Percentiles rank a stretch among this genome's conserved stretches.
phyloP scores from a whole-genome alignment of 1,140 invertebrate genomes.

The Acromyrmex charruanus region DNA sequence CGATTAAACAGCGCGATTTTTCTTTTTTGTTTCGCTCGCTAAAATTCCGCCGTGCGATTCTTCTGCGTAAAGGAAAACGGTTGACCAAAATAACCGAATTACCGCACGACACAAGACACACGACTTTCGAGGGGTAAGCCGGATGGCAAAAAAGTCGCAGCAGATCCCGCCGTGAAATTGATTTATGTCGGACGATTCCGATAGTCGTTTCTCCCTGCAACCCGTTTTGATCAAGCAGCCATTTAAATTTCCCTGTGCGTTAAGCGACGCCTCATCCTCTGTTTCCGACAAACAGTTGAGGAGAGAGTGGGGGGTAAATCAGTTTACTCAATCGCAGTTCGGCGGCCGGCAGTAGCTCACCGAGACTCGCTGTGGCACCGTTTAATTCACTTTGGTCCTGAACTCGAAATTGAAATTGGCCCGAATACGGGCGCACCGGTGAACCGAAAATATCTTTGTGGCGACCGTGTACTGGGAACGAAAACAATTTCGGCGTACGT shows the following conservation, averaged over 20 bases:
- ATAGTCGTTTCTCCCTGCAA: not conserved
- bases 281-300: constrained; percentile 24
- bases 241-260: constrained; percentile 39
- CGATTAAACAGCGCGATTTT: constrained; percentile 15
- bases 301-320: constrained; percentile 9
- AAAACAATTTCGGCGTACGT: constrained; percentile 52
- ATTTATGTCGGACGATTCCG: constrained; percentile 6
- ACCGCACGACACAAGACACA: not conserved
- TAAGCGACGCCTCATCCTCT: constrained; percentile 30
- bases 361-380: constrained; percentile 38
- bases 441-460: constrained; percentile 63
- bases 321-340: constrained; percentile 54
- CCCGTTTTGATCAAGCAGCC: constrained; percentile 38
- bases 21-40: not conserved
- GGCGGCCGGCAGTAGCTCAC: constrained; percentile 20
- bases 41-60: constrained; percentile 25
- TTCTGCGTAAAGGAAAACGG: not conserved
- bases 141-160: constrained; percentile 7
- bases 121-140: not conserved
- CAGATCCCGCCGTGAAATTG: constrained; percentile 20
- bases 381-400: constrained; percentile 59
- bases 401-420: constrained; percentile 64
- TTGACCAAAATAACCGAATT: constrained; percentile 37
- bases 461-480: constrained; percentile 39
- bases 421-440: constrained; percentile 43